Base-by-base conservation (phyloP, 2,113 vertebrate genomes). In the Leptobrachium ailaonicum region DNA sequence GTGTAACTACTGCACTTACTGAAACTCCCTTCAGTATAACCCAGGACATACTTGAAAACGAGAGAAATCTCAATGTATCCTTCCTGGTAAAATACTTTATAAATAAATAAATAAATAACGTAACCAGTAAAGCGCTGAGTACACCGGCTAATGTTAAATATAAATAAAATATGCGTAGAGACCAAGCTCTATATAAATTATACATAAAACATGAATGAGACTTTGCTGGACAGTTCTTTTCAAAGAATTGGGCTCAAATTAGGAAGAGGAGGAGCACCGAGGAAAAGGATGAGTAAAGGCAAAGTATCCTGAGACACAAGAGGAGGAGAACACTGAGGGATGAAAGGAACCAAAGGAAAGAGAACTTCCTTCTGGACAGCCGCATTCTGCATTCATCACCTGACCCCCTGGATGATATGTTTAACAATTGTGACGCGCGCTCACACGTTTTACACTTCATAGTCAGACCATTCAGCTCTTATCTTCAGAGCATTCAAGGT, bases 211-310 rank as follows among this genome's bases (percentile, higher is more conserved):
- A 78, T 71, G 71, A 77, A 41, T 1, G 43, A 72, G 40, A 50
- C 78, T 74, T 68, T 75, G 58, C 67, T 11, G 63, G 44, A 68
- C 60, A 53, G 71, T 8, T 20, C 72, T 75, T 71, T 75, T 64
- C 64, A 81, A 81, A 81, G 71, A 75, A 75, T 74, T 73, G 64
- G 78, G 73, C 40, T 74, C 71, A 73, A 62, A 81, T 81, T 75
- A 75, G 71, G 79, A 75, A 81, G 79, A 81, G 79, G 79, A 81
- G 79, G 79, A 75, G 79, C 53, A 81, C 47, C 0, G 69, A 66
- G 54, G 78, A 60, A 47, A 45, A 10, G n/a, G 42, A 9, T 45
- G 79, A 81, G 73, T 81, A 62, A 69, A 81, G 72, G 41, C 71
- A 81, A 75, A 81, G 72, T 81, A 50, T 40, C 64, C 66, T 41